A percentile compares a stretch with the other conserved stretches of the same genome.
Evolutionary conservation across 2,797 vertebrate genomes (phyloP).

Genomic region (Gambelia wislizenii): DNA sequence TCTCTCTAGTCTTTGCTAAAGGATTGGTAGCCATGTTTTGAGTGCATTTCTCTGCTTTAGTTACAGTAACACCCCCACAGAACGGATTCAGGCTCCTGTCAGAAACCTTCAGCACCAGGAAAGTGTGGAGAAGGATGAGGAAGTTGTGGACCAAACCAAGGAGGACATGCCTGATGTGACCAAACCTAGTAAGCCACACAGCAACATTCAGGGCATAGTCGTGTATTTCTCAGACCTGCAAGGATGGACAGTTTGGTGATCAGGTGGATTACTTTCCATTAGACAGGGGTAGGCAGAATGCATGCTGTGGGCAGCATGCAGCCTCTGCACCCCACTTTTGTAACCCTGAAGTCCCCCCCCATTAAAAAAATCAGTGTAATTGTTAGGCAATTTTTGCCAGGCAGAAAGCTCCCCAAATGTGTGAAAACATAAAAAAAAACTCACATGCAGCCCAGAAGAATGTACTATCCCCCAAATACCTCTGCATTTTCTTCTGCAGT

Average conservation of each 20-base stretch:
- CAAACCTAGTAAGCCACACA: conserved; percentile 80
- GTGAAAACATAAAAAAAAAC: no score
- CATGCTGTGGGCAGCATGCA: background rate
- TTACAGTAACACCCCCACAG: conserved; percentile 67
- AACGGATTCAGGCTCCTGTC: conserved; percentile 59
- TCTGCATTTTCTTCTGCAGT: no score
- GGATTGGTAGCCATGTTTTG: background rate
- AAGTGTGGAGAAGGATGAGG: conserved; percentile 71
- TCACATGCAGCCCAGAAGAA: no score
- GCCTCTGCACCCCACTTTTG: no score
- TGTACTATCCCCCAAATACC: no score
- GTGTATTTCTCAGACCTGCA: background rate
- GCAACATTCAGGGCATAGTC: background rate
- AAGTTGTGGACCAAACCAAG: conserved; percentile 68
- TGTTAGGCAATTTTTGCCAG: no score
- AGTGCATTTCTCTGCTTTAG: conserved; percentile 56
- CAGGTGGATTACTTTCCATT: no score
- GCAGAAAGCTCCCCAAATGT: no score
- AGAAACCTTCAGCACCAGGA: conserved; percentile 63
- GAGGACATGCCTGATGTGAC: conserved; percentile 76
- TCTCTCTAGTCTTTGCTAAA: background rate
- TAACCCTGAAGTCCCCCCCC: no score
- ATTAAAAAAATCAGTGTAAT: no score
- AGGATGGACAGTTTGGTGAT: background rate
- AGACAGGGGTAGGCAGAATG: background rate